Conservation (phyloP, 2,888 invertebrate genomes). For the Nycteola revayana region DNA sequence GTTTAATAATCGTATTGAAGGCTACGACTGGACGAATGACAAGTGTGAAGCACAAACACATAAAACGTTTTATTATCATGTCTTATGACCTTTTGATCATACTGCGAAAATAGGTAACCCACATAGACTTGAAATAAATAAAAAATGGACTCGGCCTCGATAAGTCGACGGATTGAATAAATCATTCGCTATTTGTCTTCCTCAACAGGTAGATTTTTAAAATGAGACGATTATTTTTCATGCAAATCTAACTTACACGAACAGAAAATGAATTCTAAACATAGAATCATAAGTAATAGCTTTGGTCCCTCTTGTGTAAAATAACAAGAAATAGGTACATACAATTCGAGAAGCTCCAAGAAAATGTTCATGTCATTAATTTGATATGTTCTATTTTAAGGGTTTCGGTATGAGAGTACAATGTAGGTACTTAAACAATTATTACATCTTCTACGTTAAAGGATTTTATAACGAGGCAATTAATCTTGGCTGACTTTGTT, state of each 20-base stretch:
- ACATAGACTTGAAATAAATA: conserved; percentile 60
- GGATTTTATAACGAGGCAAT: too few relatives aligned
- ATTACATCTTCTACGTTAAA: too few relatives aligned
- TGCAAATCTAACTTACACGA: conserved; percentile 75
- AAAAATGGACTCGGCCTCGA: conserved; percentile 57
- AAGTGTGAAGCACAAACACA: conserved; percentile 44
- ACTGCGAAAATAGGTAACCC: conserved; percentile 57
- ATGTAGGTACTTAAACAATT: too few relatives aligned
- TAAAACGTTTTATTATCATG: conserved; percentile 44
- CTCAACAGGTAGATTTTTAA: conserved; percentile 73
- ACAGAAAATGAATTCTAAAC: conserved; percentile 74
- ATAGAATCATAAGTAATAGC: conserved; percentile 69
- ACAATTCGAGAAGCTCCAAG: too few relatives aligned
- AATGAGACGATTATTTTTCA: conserved; percentile 74
- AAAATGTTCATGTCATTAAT: conserved; percentile 2
- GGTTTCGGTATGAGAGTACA: too few relatives aligned
- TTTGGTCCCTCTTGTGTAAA: conserved; percentile 41
- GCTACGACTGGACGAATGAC: conserved; percentile 58
- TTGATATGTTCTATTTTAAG: conserved; percentile 1
- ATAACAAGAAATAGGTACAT: conserved; percentile 38
- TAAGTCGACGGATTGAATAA: conserved; percentile 63
- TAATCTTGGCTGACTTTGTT: too few relatives aligned
- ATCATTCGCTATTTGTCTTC: conserved; percentile 68
- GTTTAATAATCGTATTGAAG: conserved; percentile 73
- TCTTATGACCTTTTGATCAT: conserved; percentile 46